Evolutionary conservation across 1,140 invertebrate species (phyloP).

Genomic region (Leptinotarsa texana): DNA sequence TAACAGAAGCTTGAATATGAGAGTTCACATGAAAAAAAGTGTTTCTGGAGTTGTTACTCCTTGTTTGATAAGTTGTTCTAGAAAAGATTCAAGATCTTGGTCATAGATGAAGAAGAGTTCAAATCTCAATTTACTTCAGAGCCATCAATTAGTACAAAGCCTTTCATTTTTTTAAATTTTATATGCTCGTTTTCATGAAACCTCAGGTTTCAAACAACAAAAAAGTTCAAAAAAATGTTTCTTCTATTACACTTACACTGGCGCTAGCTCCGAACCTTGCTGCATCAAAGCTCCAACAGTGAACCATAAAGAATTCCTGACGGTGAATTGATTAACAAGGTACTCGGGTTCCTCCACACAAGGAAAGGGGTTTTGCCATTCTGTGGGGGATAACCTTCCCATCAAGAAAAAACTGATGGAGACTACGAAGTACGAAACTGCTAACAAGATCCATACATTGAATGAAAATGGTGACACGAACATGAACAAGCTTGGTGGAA

Average conservation of each 20-base stretch:
- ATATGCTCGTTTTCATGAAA: no score
- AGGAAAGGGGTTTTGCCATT: slow-evolving; percentile 78
- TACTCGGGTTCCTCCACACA: slow-evolving; percentile 70
- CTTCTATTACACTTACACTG: slow-evolving; percentile 57
- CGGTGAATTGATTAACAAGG: slow-evolving; percentile 70
- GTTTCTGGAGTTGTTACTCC: no score
- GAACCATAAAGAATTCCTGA: slow-evolving; percentile 64
- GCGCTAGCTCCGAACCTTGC: slow-evolving; percentile 83
- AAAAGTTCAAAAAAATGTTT: background rate
- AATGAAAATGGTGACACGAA: slow-evolving; percentile 79
- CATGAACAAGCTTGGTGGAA: slow-evolving; percentile 74
- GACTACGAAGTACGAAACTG: slow-evolving; percentile 72
- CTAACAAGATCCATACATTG: slow-evolving; percentile 79
- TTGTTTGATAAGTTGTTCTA: no score
- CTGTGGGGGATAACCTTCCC: slow-evolving; percentile 72
- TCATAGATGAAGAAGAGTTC: no score
- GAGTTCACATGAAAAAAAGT: no score
- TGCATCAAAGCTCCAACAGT: slow-evolving; percentile 73
- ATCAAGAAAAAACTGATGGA: slow-evolving; percentile 75
- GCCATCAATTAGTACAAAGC: no score
- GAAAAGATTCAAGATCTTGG: no score
- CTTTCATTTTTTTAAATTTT: no score
- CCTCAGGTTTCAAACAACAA: background rate
- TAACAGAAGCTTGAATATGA: no score
- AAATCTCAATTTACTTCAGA: no score